A percentile compares a stretch with the other conserved stretches of the same genome.
phyloP scores from a whole-genome alignment of 2,888 invertebrate species.

The Germaria angustata region DNA sequence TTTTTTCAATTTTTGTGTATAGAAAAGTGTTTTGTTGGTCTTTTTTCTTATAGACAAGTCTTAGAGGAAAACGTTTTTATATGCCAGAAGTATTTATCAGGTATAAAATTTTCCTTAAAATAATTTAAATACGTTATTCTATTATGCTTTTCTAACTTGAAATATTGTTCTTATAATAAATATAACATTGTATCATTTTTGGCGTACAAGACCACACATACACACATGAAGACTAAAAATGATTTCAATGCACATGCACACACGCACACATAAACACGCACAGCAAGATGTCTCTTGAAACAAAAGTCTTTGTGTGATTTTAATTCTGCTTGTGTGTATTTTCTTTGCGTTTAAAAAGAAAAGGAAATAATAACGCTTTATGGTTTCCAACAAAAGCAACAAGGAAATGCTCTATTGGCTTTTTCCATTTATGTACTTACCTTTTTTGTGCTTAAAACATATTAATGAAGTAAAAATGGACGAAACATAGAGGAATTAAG shows the following conservation, averaged over 20 bases:
- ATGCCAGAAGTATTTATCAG: too few relatives aligned
- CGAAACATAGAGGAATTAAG: not conserved
- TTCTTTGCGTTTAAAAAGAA: too few relatives aligned
- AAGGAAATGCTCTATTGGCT: not conserved
- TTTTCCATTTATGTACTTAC: slow-evolving; percentile 3
- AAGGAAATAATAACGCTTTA: slow-evolving; percentile 33
- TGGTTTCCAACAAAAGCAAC: not conserved
- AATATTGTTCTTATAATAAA: too few relatives aligned
- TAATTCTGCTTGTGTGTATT: not conserved
- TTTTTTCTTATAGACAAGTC: too few relatives aligned
- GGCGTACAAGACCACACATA: not conserved
- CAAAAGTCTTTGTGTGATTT: not conserved
- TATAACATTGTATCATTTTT: too few relatives aligned
- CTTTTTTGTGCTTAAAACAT: slow-evolving; percentile 1
- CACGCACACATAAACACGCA: not conserved
- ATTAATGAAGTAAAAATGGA: slow-evolving; percentile 34
- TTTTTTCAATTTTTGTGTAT: too few relatives aligned
- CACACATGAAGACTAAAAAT: not conserved
- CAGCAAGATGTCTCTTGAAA: not conserved
- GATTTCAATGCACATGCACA: too few relatives aligned
- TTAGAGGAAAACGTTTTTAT: too few relatives aligned
- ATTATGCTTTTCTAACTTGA: too few relatives aligned
- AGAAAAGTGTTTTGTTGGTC: too few relatives aligned
- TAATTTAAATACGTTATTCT: too few relatives aligned
- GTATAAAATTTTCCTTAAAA: too few relatives aligned